Evolutionary conservation across 2,888 invertebrate species (phyloP).

Genomic region (Plagodis dolabraria): DNA sequence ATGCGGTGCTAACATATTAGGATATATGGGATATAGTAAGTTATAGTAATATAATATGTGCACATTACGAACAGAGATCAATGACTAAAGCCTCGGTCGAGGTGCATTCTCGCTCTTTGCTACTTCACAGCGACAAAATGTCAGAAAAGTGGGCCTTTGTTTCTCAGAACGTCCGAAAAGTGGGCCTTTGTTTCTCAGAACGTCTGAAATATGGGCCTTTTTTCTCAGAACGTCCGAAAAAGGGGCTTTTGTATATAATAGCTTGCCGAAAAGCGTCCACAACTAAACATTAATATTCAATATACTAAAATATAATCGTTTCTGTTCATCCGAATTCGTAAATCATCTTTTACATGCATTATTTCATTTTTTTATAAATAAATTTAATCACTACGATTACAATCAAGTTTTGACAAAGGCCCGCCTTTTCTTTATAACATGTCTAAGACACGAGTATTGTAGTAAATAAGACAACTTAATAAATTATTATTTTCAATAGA

Average conservation of each 20-base stretch:
- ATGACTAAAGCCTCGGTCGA: conserved; percentile 51
- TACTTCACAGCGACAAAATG: conserved; percentile 13
- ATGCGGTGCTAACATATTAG: conserved; percentile 43
- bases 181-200: conserved; percentile 23
- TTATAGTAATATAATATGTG: conserved; percentile 46
- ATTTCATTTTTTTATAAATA: neutral
- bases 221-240: conserved; percentile 11
- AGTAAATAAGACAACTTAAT: conserved; percentile 20
- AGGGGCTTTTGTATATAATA: too few relatives aligned
- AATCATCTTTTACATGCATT: neutral
- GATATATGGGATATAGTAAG: conserved; percentile 35
- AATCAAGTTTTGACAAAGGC: conserved; percentile 14
- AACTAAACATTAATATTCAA: too few relatives aligned
- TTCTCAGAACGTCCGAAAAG: conserved; percentile 8
- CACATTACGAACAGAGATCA: conserved; percentile 60
- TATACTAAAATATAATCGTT: too few relatives aligned
- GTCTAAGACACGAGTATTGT: conserved; percentile 30
- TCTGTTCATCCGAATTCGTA: neutral
- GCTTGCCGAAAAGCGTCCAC: too few relatives aligned
- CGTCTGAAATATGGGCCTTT: conserved; percentile 14
- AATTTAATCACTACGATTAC: neutral
- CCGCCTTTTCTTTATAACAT: conserved; percentile 9
- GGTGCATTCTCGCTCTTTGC: conserved; percentile 45
- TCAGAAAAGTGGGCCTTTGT: conserved; percentile 15
- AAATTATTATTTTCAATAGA: neutral